Base-by-base conservation (phyloP, 2,888 invertebrate genomes). In the Leptothorax acervorum region DNA sequence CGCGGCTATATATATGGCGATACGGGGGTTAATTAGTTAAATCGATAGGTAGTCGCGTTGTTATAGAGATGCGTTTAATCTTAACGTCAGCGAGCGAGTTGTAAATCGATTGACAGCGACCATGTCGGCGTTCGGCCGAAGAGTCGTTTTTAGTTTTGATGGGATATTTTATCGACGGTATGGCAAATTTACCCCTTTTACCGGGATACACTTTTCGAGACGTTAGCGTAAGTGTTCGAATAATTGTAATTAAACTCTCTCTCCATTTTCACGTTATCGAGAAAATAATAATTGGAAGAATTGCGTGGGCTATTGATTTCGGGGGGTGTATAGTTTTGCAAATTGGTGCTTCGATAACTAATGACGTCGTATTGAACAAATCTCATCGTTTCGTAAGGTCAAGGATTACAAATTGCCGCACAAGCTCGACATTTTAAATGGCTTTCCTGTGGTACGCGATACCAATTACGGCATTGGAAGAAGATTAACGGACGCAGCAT, bases 161-260 rank as follows among this genome's bases (percentile, higher is more conserved):
- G 0, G 5, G 15, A 78, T 31, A 70, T 42, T 55, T 78, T 28
- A 42, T n/a, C n/a, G 15, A 83, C 28, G 51, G 53, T 55, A 90
- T 94, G 94, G 92, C 95, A 87, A 96, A 97, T 71, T 95, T 97
- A 71, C 97, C 97, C 6, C 96, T 97, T 94, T 94, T 97, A 82
- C 97, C 97, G 9, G 97, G 97, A 74, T 96, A 96, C 90, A 95
- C 95, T 18, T 97, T 97, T 93, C 94, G 95, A 55, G 97, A 97
- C 94, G 96, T 97, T 5, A 96, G 96, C 84, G 94, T 94, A 90
- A 91, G 93, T 91, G 39, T 42, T 3, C 23, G 18, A 23, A 42
- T 53, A 65, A 74, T 73, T 42, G 12, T n/a, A 60, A 35, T 51
- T 63, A n/a, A 15, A 11, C 8, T 45, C 6, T 45, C 18, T 28